Evolutionary conservation across 2,888 invertebrate genomes (phyloP), one percentile per base, ranked within the genome.

Genomic region (Anarsia innoxiella): DNA sequence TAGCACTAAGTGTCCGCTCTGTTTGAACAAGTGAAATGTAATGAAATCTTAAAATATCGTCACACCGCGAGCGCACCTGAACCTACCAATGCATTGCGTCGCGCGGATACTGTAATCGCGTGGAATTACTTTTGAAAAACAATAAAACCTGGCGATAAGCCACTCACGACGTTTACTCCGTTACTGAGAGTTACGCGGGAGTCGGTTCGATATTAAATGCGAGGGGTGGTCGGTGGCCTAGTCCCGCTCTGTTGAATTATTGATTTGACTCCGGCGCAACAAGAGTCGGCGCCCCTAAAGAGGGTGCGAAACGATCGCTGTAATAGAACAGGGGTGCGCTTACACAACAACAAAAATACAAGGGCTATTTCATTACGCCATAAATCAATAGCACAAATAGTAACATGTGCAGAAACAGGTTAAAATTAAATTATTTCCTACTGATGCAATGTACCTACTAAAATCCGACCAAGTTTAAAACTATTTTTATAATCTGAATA

Each of bases 1-100:
- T 36, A 29, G 39, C 40, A 12, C 12, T 29, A 35, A 16, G 16
- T 28, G 51, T 54, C 53, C 59, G 60, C 57, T 48, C 52, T 47
- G 44, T 46, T 39, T 50, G 58, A 59, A 58, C 55, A 61, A 55
- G 59, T 53, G 54, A 45, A 59, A 56, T 59, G 64, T 55, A 59
- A 62, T 69, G 64, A 60, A 66, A 68, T 60, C 61, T 66, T 58
- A 62, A 65, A 59, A 68, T 61, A 66, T 48, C 49, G 48, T 37
- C 40, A 32, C 45, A 36, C 33, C 34, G 34, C 40, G 19, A 37
- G 51, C 49, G 41, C 58, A 61, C 62, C 62, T 66, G 57, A 59
- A 78, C 82, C 54, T 71, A 84, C 83, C 82, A 83, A 66, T 65
- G 82, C 83, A 84, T 84, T 73, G 70, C 67, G 67, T 51, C 49